phyloP scores from a whole-genome alignment of 2,113 vertebrate species.

The Phainopepla nitens region DNA sequence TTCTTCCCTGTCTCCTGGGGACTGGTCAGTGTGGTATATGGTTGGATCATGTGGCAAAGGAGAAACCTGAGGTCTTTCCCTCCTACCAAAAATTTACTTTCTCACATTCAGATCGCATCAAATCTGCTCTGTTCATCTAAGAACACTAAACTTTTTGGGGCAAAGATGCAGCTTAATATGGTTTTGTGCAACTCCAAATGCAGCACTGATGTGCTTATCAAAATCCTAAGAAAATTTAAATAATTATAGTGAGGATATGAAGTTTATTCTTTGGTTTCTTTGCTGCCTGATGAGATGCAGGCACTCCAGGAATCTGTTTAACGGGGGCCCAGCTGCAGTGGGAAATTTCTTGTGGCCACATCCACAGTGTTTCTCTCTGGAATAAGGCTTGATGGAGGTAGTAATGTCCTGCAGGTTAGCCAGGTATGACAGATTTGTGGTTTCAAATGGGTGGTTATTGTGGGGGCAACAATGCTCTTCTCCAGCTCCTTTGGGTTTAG shows the following conservation, averaged over 20 bases:
- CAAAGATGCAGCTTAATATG: not conserved
- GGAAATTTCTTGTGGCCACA: not conserved
- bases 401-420: not conserved
- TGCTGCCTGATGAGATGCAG: not conserved
- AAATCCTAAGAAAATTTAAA: not conserved
- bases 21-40: not conserved
- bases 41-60: not conserved
- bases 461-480: not conserved
- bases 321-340: not conserved
- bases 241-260: not conserved
- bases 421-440: not conserved
- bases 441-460: not conserved
- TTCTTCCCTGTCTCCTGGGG: not conserved
- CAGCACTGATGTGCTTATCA: not conserved
- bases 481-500: not conserved
- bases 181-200: not conserved
- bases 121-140: not conserved
- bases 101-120: not conserved
- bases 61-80: not conserved
- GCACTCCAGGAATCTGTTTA: not conserved
- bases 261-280: not conserved
- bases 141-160: not conserved
- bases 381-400: not conserved
- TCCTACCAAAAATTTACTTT: not conserved
- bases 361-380: not conserved